Evolutionary conservation across 2,113 vertebrate species (phyloP).

Genomic region (Mungos mungo): DNA sequence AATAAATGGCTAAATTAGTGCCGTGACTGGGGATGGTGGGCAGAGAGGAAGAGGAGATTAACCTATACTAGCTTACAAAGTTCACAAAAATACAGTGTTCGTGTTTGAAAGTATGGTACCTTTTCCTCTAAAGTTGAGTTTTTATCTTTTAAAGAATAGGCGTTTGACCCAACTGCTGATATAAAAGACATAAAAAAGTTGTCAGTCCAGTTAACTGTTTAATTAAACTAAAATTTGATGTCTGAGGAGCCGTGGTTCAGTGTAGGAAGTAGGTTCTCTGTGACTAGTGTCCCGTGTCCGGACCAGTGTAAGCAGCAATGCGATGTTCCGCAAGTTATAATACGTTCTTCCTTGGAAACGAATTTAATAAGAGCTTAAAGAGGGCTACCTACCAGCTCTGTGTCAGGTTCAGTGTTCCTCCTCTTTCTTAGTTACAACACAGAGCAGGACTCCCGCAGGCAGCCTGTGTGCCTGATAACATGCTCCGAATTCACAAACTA

Average conservation of each 20-base stretch:
- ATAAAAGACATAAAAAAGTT: background rate
- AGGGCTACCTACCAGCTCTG: background rate
- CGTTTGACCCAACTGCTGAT: background rate
- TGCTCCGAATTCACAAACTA: background rate
- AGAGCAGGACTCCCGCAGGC: background rate
- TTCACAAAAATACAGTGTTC: background rate
- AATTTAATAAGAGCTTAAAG: background rate
- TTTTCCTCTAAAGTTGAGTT: background rate
- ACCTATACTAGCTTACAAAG: background rate
- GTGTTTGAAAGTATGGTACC: background rate
- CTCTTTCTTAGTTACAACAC: background rate
- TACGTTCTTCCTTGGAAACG: background rate
- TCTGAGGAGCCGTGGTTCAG: background rate
- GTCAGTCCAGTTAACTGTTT: background rate
- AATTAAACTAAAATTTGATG: background rate
- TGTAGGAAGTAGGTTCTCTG: background rate
- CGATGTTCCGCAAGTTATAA: background rate
- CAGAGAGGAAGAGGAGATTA: background rate
- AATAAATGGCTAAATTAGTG: slow-evolving; percentile 10
- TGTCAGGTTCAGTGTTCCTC: background rate
- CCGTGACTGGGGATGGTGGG: too few relatives aligned
- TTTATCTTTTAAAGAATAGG: background rate
- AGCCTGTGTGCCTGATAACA: background rate
- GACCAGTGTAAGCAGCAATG: background rate
- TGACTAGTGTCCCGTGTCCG: background rate